These are phyloP conservation scores for Nothura maculosa DNA, from an alignment of 2,797 vertebrate species.

Conservation along the genomic window DNA sequence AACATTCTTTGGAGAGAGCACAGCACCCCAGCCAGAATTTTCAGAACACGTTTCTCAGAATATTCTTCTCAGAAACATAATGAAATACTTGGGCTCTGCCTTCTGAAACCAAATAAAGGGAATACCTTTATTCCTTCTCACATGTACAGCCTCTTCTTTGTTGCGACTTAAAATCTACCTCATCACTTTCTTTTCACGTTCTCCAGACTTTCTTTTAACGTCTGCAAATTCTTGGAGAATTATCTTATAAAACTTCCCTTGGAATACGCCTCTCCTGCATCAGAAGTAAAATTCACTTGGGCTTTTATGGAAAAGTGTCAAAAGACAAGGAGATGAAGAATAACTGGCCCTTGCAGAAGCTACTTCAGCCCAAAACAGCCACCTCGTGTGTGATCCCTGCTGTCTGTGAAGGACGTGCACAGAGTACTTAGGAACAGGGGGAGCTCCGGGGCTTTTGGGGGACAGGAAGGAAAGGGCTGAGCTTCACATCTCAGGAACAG, in stretches of 20 bases:
- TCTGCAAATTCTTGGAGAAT: not conserved
- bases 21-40: not conserved
- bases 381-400: not conserved
- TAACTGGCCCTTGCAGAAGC: not conserved
- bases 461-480: not conserved
- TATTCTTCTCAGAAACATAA: not conserved
- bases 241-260: not conserved
- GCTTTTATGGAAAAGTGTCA: not conserved
- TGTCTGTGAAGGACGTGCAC: not conserved
- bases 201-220: not conserved
- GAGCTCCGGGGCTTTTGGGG: no score
- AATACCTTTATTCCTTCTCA: not conserved
- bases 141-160: not conserved
- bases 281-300: not conserved
- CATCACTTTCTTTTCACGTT: not conserved
- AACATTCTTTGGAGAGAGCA: not conserved
- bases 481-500: not conserved
- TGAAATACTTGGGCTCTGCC: not conserved
- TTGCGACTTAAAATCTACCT: not conserved
- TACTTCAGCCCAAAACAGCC: not conserved
- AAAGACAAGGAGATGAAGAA: not conserved
- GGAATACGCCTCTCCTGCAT: not conserved
- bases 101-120: not conserved
- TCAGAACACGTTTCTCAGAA: not conserved
- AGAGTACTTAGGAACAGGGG: not conserved